Evolutionary conservation across 37 sponge, comb jelly and placozoan species (phyloP), one percentile per base, ranked within the genome.

Genomic region (Geodia barretti): DNA sequence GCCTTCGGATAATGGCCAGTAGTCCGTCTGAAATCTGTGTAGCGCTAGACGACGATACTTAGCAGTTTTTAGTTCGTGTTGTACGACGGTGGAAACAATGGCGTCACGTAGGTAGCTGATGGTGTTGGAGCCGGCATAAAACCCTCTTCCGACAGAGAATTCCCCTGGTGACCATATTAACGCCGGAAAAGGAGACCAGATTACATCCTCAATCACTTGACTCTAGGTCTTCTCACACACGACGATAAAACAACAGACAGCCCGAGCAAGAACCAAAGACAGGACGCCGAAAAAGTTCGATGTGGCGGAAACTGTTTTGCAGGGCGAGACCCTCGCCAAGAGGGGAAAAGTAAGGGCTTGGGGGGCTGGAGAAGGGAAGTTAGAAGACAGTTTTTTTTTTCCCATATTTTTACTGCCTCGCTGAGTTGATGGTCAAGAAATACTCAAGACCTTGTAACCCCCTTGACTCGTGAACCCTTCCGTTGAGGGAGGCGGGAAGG

Each of bases 381-480:
- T n/a, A n/a, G n/a, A n/a, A n/a, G n/a, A n/a, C n/a, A n/a, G n/a
- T n/a, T n/a, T n/a, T n/a, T n/a, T n/a, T n/a, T n/a, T n/a, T n/a
- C n/a, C n/a, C n/a, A n/a, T n/a, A n/a, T n/a, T n/a, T n/a, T n/a
- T n/a, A n/a, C n/a, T n/a, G n/a, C n/a, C n/a, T n/a, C n/a, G n/a
- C n/a, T n/a, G n/a, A n/a, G n/a, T n/a, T n/a, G n/a, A n/a, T n/a
- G n/a, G n/a, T n/a, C n/a, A n/a, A n/a, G n/a, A n/a, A n/a, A n/a
- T n/a, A n/a, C n/a, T n/a, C n/a, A n/a, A n/a, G n/a, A n/a, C n/a
- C n/a, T n/a, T n/a, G n/a, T n/a, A n/a, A n/a, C n/a, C n/a, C 38
- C 86, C 86, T 2, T 85, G 86, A 79, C 70, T 60, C 39, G 72
- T 36, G 41, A 84, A 84, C 35, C 62, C 72, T 35, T 11, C 63